Evolutionary conservation across 2,113 vertebrate genomes (phyloP), one percentile per base, ranked within the genome.

Genomic region (Misgurnus anguillicaudatus): DNA sequence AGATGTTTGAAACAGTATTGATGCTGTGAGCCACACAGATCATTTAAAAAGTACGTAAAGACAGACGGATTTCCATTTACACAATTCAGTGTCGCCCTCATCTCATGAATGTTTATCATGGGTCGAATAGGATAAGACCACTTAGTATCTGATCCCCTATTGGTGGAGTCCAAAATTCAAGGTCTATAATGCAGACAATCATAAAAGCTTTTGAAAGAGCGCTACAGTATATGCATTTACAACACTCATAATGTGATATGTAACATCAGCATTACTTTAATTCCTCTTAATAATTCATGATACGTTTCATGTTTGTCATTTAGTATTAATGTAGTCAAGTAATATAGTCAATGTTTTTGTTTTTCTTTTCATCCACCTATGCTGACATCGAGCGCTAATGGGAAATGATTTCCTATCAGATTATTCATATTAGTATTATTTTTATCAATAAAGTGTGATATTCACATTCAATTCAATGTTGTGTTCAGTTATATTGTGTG

Each of bases 371-470:
- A 36, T 80, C 76, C 74, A 8, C 55, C 8, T 80, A n/a, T 42
- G 53, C 72, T 77, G 53, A 61, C 73, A 63, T 19, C 86, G 67
- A 74, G 71, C 71, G 61, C 57, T 16, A 45, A 74, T 62, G 53
- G 72, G 72, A 62, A 75, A 48, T 17, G 3, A 17, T 38, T 51
- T 75, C 45, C 45, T 14, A 19, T 64, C 60, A 64, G 73, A 75
- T 36, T 64, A 75, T 63, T 79, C 84, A 61, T 86, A 88, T 89
- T 79, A 88, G 88, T 84, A 72, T 87, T 90, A 88, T 83, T 89
- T 90, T 82, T 87, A 86, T 85, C 85, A 92, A 90, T 92, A 89
- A 91, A 93, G 86, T 85, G 86, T 90, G 87, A 88, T 83, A 79
- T 72, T 82, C 65, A 72, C 80, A 17, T 82, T 86, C 78, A 6